phyloP scores from a whole-genome alignment of 2,797 vertebrate genomes.

The Hoplostethus atlanticus region DNA sequence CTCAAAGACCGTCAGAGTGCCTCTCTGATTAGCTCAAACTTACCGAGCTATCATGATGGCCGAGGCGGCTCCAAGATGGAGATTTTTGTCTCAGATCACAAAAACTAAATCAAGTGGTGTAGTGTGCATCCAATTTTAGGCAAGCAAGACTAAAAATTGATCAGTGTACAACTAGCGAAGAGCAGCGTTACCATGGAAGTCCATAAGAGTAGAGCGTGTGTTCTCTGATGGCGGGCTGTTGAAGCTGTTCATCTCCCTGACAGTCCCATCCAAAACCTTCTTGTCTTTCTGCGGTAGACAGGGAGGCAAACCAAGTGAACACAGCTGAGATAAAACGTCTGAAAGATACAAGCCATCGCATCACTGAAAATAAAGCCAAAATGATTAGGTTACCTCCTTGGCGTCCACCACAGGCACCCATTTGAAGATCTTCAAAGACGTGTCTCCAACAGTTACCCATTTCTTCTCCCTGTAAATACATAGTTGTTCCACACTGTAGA shows the following conservation, averaged over 20 bases:
- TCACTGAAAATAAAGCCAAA: not conserved
- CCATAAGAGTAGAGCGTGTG: conserved; percentile 81
- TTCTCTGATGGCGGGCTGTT: conserved; percentile 80
- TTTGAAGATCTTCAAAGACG: conserved; percentile 91
- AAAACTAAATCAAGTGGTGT: too few species aligned
- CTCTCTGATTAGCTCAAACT: too few species aligned
- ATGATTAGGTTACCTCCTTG: conserved; percentile 85
- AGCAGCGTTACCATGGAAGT: conserved; percentile 87
- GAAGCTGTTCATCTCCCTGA: conserved; percentile 85
- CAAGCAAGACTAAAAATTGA: too few species aligned
- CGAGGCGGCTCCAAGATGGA: too few species aligned
- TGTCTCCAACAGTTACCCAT: conserved; percentile 92
- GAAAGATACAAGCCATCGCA: not conserved
- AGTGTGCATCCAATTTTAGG: too few species aligned
- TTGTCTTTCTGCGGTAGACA: conserved; percentile 86
- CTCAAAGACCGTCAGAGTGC: too few species aligned
- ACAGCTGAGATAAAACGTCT: not conserved
- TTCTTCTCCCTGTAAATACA: conserved; percentile 89
- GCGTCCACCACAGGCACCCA: conserved; percentile 91
- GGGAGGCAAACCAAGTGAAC: not conserved
- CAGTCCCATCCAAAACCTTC: conserved; percentile 74
- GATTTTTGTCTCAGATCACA: too few species aligned
- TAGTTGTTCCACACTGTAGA: too few species aligned
- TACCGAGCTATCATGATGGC: too few species aligned
- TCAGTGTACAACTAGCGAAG: too few species aligned